Evolutionary conservation across 2,797 vertebrate species (phyloP), one percentile per base, ranked within the genome.

Genomic region (Chelidonichthys spinosus): DNA sequence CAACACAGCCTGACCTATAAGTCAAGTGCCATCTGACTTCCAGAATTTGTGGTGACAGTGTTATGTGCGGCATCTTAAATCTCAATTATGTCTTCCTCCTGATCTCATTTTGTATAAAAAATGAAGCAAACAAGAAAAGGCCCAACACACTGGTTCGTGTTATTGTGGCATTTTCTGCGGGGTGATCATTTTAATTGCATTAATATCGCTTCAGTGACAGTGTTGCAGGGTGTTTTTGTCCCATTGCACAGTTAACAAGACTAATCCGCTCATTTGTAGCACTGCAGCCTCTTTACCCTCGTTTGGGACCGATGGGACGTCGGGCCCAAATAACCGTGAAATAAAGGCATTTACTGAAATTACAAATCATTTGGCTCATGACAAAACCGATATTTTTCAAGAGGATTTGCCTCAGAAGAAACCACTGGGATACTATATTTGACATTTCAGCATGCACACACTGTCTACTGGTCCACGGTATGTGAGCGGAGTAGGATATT

Each of bases 111-210:
- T 1, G 1, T 25, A 25, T 25, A 25, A 25, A 25, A 25, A 25
- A 25, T 25, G 25, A 25, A 25, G 25, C 25, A 25, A 25, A 25
- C 25, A 25, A 25, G 25, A 25, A 25, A 77, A 1, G 40, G 67
- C 56, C 73, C 40, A 43, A 58, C 65, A 60, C 64, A 69, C 71
- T 78, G 69, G 39, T 68, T 65, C 64, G 14, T 62, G 25, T 69
- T 76, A 65, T 75, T 78, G 73, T 78, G 67, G 74, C 74, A 85
- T 84, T 88, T 87, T 83, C 74, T 85, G 63, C 25, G 64, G 79
- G 75, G 82, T 79, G 79, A 83, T 86, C 66, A 83, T 86, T 87
- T 78, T 79, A 86, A 90, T 87, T 88, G 74, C 61, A 89, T 90
- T 91, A 93, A 70, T 68, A 53, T 73, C 82, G 88, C 86, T 88